Evolutionary conservation across 2,113 vertebrate genomes (phyloP).

Genomic region (Ibidorhyncha struthersii): DNA sequence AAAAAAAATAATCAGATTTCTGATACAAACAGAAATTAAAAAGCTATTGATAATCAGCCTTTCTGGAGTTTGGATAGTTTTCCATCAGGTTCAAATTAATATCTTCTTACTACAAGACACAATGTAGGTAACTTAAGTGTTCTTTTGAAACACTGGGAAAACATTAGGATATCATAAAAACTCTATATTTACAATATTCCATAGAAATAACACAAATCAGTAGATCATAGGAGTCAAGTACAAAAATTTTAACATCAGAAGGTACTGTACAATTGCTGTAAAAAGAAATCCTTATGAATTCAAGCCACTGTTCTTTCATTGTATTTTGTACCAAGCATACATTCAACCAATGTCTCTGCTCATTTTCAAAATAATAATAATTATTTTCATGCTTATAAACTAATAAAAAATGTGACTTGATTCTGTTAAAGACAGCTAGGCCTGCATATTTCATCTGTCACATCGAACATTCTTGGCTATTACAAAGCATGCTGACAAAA

Average conservation of each 20-base stretch:
- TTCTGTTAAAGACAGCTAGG: neutral
- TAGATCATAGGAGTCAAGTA: neutral
- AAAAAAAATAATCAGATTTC: neutral
- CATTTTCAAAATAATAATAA: neutral
- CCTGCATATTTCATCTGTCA: neutral
- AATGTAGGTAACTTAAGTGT: neutral
- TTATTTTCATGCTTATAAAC: neutral
- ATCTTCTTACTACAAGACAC: conserved; percentile 19
- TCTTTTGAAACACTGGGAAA: conserved; percentile 24
- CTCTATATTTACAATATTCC: neutral
- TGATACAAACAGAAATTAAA: neutral
- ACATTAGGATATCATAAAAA: neutral
- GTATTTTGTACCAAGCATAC: neutral
- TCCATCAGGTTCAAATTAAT: conserved; percentile 43
- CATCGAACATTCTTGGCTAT: neutral
- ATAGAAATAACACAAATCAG: neutral
- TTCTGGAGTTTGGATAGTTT: neutral
- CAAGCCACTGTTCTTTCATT: neutral
- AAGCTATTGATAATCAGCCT: neutral
- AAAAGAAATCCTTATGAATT: neutral
- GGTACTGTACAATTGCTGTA: neutral
- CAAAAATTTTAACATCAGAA: neutral
- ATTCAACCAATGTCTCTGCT: neutral
- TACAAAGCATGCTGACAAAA: neutral
- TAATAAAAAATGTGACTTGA: neutral